Percentiles rank a stretch among this genome's conserved stretches.
Conservation (phyloP, 1,140 invertebrate species). For the Nymphalis io region DNA sequence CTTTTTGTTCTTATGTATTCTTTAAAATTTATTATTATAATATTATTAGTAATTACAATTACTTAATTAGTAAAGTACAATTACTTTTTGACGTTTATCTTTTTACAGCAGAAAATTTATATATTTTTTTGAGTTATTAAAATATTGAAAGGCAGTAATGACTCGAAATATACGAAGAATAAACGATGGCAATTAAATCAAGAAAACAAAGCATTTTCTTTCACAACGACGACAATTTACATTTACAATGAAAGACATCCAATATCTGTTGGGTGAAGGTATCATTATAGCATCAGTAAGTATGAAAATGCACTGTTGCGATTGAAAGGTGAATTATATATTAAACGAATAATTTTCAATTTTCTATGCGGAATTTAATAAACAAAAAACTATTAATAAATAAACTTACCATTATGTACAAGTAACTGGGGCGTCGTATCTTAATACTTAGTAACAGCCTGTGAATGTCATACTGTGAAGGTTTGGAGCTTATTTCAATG, state of each 20-base stretch:
- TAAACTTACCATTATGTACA: too few relatives aligned
- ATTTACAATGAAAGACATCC: slow-evolving; percentile 1
- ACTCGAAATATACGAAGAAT: not conserved
- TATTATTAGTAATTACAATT: too few relatives aligned
- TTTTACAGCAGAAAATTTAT: too few relatives aligned
- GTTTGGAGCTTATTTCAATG: too few relatives aligned
- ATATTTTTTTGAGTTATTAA: too few relatives aligned
- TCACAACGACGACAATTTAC: slow-evolving; percentile 1
- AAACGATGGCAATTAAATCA: not conserved
- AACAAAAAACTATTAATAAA: too few relatives aligned
- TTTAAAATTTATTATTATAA: not conserved
- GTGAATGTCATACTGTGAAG: too few relatives aligned
- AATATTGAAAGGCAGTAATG: too few relatives aligned
- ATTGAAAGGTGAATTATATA: not conserved
- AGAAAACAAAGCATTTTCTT: not conserved
- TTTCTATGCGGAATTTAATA: not conserved
- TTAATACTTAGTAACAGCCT: too few relatives aligned
- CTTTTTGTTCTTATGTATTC: not conserved
- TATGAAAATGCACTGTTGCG: not conserved
- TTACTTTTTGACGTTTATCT: too few relatives aligned
- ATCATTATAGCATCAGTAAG: not conserved
- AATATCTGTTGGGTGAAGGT: slow-evolving; percentile 4
- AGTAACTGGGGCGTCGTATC: too few relatives aligned
- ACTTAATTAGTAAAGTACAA: too few relatives aligned
- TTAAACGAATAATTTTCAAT: not conserved